Evolutionary conservation across 2,113 vertebrate species (phyloP).

Genomic region (Chiloscyllium plagiosum): DNA sequence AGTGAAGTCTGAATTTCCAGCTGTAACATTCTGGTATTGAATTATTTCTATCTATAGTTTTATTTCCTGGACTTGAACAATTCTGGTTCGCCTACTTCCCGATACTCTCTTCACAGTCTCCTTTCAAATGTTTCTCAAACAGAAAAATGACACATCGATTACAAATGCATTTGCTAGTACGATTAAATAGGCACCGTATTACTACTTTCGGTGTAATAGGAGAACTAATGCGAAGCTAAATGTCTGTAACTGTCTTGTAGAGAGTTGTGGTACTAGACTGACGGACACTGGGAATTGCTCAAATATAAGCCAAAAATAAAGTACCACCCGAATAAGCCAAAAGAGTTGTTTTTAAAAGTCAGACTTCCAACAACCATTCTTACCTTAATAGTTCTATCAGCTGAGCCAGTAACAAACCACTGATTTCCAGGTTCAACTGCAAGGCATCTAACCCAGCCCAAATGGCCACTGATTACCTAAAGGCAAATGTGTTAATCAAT

Average conservation of each 20-base stretch:
- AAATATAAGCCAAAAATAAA: neutral
- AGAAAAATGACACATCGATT: neutral
- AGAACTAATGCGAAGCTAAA: neutral
- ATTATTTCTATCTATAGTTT: neutral
- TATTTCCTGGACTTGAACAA: neutral
- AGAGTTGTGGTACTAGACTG: neutral
- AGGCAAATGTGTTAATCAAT: slow-evolving; percentile 1
- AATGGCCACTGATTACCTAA: slow-evolving; percentile 95
- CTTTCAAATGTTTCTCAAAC: neutral
- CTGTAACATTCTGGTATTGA: neutral
- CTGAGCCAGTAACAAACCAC: slow-evolving; percentile 97
- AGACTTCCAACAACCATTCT: slow-evolving; percentile 31
- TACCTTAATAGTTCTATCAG: slow-evolving; percentile 96
- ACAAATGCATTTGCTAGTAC: neutral
- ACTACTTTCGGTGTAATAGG: neutral
- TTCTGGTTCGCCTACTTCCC: neutral
- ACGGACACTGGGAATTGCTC: neutral
- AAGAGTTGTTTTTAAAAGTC: neutral
- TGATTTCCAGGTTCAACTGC: slow-evolving; percentile 96
- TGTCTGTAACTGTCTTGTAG: neutral
- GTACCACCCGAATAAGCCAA: neutral
- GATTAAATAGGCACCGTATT: neutral
- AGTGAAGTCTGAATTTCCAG: neutral
- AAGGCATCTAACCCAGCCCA: slow-evolving; percentile 94
- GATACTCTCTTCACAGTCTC: neutral